Evolutionary conservation across 2,113 vertebrate species (phyloP).

Genomic region (Eulacestoma nigropectus): DNA sequence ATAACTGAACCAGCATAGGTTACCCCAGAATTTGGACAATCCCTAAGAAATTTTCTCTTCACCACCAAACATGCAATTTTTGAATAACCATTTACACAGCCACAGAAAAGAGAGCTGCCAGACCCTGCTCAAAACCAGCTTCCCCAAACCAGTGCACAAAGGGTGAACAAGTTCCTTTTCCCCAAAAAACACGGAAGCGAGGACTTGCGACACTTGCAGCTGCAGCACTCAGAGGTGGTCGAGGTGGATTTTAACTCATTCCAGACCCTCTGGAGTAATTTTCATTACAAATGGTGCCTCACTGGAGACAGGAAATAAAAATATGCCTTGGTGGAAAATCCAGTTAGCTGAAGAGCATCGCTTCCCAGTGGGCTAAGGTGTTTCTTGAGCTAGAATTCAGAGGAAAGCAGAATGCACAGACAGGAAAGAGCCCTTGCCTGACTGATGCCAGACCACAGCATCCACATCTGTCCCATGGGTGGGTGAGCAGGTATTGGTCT

Average conservation of each 20-base stretch:
- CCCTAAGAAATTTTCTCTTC: background rate
- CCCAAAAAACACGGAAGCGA: background rate
- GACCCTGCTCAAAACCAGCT: background rate
- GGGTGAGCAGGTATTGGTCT: fast-evolving
- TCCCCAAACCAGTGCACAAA: background rate
- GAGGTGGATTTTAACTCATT: background rate
- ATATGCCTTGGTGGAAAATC: fast-evolving
- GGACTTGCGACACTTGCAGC: background rate
- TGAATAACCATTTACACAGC: background rate
- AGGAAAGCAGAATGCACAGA: background rate
- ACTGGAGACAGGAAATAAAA: background rate
- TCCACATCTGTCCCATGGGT: background rate
- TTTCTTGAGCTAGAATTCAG: background rate
- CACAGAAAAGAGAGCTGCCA: background rate
- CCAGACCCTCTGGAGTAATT: fast-evolving
- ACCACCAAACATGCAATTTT: background rate
- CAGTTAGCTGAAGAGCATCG: background rate
- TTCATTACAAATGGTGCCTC: fast-evolving
- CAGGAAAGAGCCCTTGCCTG: background rate
- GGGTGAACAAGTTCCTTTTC: background rate
- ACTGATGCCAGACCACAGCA: background rate
- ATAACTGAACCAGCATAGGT: background rate
- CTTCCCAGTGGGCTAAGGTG: background rate
- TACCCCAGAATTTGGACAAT: background rate
- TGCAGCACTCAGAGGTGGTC: background rate